Evolutionary conservation across 2,888 invertebrate species (phyloP), one percentile per base, ranked within the genome.

Genomic region (Eretmocerus hayati): DNA sequence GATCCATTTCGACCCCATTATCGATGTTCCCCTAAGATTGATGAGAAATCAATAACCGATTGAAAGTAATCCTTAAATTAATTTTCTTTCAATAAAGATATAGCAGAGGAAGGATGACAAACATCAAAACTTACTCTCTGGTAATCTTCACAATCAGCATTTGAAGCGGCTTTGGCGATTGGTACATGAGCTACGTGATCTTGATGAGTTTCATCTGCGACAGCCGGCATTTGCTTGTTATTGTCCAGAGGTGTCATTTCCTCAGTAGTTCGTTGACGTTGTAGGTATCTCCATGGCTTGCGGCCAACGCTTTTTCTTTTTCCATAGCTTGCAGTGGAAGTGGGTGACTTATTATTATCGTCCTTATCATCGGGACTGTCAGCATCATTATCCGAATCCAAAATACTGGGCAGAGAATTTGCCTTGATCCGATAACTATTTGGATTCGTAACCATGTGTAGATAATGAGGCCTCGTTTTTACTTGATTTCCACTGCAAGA

Each of bases 371-470:
- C 72, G 59, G 72, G 76, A 52, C 72, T 75, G 47, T 81, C 82
- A 51, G 78, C 72, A 55, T 84, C 84, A 35, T 80, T 80, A 53
- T 87, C 86, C 0, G 85, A 85, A 63, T 88, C 87, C 61, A 90
- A 74, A 62, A 89, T 88, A 64, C 87, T 89, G 1, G 90, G 90
- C 63, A 90, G 70, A 48, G 89, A 89, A 64, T 83, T 87, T 42
- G 89, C 87, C 70, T 84, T 76, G 68, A 74, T 62, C 39, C 64
- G 60, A 50, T 67, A 67, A 54, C 58, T 66, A 50, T 49, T 67
- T 1, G 63, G 47, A 39, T 65, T 70, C 11, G 71, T 67, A 13
- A 71, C 62, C 67, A 72, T 69, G 39, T 71, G 67, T 13, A 71
- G 61, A 54, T 71, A 72, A 39, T 71, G 72, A 33, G 64, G 63